A percentile compares a stretch with the other conserved stretches of the same genome.
Conservation (phyloP, 2,888 invertebrate species). For the Zygogramma bicolorata region DNA sequence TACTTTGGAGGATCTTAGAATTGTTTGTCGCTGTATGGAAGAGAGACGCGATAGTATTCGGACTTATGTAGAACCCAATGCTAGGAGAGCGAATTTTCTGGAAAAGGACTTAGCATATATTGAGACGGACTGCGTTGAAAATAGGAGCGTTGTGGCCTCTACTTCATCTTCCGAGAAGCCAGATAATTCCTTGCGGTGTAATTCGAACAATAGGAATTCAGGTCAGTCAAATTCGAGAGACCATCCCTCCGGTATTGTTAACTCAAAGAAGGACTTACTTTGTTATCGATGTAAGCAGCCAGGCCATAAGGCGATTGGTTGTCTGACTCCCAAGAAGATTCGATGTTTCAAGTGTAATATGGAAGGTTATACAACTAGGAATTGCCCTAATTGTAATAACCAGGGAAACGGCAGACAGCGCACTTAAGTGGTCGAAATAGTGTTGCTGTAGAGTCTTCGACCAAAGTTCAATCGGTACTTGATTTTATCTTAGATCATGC, state of each 20-base stretch:
- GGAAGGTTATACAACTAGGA: neutral
- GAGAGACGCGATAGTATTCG: conserved; percentile 12
- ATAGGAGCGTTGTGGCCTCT: neutral
- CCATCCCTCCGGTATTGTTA: neutral
- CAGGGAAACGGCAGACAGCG: conserved; percentile 15
- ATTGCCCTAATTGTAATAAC: conserved; percentile 15
- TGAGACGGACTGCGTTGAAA: neutral
- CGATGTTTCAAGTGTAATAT: conserved; percentile 11
- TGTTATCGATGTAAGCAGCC: conserved; percentile 10
- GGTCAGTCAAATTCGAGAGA: neutral
- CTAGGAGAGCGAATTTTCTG: conserved; percentile 3
- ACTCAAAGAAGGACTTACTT: neutral
- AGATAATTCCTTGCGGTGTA: neutral
- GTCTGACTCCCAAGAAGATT: neutral
- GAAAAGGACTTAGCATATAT: conserved; percentile 10
- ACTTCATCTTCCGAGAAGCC: neutral
- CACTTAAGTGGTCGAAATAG: conserved; percentile 3
- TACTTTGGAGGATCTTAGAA: neutral
- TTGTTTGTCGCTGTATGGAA: conserved; percentile 13
- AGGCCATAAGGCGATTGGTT: conserved; percentile 12
- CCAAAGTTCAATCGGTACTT: conserved; percentile 10
- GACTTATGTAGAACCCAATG: conserved; percentile 4
- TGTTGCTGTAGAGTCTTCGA: neutral
- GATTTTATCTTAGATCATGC: conserved; percentile 22
- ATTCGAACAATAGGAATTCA: neutral